phyloP scores from a whole-genome alignment of 1,140 invertebrate genomes.

The Calosoma granatense region DNA sequence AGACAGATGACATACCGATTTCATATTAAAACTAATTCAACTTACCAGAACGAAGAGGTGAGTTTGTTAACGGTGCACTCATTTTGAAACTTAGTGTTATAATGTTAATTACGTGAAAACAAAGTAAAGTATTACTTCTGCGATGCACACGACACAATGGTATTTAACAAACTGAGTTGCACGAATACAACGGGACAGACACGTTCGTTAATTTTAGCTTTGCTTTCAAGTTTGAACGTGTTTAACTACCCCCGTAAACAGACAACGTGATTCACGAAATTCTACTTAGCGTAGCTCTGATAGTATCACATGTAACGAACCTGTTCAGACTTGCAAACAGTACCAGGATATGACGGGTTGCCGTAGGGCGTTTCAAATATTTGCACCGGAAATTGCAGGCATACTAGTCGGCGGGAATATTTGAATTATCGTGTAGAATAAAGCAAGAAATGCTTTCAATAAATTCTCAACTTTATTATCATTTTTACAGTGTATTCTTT shows the following conservation, averaged over 20 bases:
- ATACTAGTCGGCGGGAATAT: background rate
- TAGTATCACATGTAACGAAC: background rate
- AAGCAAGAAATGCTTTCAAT: background rate
- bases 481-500: background rate
- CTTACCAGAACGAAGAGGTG: background rate
- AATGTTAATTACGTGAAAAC: background rate
- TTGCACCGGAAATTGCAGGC: background rate
- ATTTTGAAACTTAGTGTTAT: background rate
- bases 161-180: background rate
- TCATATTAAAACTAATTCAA: no score
- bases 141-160: background rate
- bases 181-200: background rate
- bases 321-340: background rate
- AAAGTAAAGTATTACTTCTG: no score
- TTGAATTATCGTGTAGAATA: no score
- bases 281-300: no score
- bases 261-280: background rate
- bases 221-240: background rate
- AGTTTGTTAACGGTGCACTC: background rate
- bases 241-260: no score
- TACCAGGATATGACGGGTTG: no score
- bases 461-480: background rate
- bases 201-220: background rate
- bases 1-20: no score
- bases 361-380: background rate